A percentile compares a stretch with the other conserved stretches of the same genome.
phyloP scores from a whole-genome alignment of 2,113 vertebrate genomes.

The Pygoscelis adeliae region DNA sequence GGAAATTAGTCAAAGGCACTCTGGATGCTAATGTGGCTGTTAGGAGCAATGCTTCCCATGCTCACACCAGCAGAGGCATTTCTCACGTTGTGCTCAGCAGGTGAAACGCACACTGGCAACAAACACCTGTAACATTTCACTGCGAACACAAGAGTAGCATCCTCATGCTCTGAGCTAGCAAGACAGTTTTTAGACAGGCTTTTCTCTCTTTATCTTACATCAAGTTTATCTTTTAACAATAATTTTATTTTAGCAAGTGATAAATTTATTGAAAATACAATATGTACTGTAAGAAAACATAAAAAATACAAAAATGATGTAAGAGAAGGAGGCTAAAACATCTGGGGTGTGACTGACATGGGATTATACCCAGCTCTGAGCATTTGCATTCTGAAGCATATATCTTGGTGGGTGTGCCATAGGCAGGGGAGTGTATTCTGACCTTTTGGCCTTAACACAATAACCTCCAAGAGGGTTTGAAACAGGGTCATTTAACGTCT shows the following conservation, averaged over 20 bases:
- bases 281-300: neutral
- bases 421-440: neutral
- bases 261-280: neutral
- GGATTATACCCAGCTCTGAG: neutral
- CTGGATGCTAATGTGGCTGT: neutral
- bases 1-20: neutral
- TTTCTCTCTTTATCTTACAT: neutral
- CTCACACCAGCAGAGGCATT: neutral
- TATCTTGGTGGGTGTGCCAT: neutral
- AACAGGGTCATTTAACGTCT: neutral
- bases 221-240: neutral
- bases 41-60: neutral
- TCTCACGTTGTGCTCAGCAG: neutral
- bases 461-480: neutral
- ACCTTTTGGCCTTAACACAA: conserved; percentile 18
- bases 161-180: neutral
- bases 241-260: neutral
- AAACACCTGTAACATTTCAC: neutral
- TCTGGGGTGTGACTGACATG: neutral
- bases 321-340: neutral
- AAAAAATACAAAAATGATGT: neutral
- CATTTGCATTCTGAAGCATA: neutral
- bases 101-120: neutral
- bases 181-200: neutral
- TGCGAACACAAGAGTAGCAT: neutral